Base-by-base conservation (phyloP, 2,113 vertebrate species). In the Ceyx melanurus region DNA sequence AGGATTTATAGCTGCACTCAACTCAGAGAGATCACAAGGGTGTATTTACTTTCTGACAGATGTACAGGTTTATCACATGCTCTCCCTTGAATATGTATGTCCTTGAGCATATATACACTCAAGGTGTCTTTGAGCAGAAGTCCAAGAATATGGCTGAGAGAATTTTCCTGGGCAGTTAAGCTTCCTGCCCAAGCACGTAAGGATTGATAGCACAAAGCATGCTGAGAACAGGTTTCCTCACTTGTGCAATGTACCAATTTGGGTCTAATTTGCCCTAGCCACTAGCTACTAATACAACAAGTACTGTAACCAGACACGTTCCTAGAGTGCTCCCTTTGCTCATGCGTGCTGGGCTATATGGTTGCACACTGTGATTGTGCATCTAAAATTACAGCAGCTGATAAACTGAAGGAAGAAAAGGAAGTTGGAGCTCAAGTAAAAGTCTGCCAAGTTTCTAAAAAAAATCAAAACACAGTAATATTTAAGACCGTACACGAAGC, bases 371-470 rank as follows among this genome's bases (percentile, higher is more conserved):
- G 86, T 35, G 56, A 53, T 26, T 82, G 62, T 83, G 75, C 64
- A 43, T 54, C 77, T 70, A 77, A 90, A 94, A 94, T 89, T 93
- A 91, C 66, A 86, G 81, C 66, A 87, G 74, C 95, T 93, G 86
- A 95, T 97, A 96, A 96, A 96, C 89, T 50, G 70, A 97, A 86
- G 66, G 67, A 91, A 94, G 91, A 86, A 90, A 91, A 95, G 88
- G 91, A 89, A 88, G 64, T 56, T 72, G 51, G 62, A 92, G 65
- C 88, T 95, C 72, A 57, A 43, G 67, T 11, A 72, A 66, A 72
- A 89, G 91, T 94, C 95, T 96, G 97, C 95, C 93, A 96, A 96
- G 92, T 95, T 97, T 83, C 92, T 95, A 92, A 95, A 89, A 93
- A 88, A 94, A 96, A 88, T 96, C 94, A 92, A 97, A 95, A 93